Conservation (phyloP, 2,797 vertebrate genomes). For the Tangara arthus region DNA sequence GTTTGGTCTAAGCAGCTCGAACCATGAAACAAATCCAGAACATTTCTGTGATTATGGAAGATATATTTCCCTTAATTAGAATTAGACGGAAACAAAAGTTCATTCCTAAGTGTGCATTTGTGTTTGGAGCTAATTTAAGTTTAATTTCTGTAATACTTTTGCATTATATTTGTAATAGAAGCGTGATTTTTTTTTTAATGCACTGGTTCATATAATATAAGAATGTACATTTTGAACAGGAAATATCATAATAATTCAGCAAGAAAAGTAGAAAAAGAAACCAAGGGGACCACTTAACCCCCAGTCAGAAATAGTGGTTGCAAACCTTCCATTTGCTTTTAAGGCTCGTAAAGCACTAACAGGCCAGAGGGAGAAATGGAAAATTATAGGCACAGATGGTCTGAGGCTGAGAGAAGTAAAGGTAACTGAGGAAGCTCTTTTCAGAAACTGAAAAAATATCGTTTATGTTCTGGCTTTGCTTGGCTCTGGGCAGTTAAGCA, state of each 20-base stretch:
- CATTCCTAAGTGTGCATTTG: not conserved
- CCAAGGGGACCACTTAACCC: not conserved
- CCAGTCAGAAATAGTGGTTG: not conserved
- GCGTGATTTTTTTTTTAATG: not conserved
- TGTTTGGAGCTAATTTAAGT: not conserved
- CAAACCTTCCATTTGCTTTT: slow-evolving; percentile 22
- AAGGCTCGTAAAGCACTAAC: slow-evolving; percentile 9
- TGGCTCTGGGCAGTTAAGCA: not conserved
- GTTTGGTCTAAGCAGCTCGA: not conserved
- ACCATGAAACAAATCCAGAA: not conserved
- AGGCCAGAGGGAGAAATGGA: not conserved
- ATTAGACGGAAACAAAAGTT: not conserved
- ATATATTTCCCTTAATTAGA: not conserved
- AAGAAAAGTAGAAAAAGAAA: not conserved
- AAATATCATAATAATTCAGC: slow-evolving; percentile 5
- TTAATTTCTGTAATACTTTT: not conserved
- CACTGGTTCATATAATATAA: not conserved
- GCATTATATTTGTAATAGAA: not conserved
- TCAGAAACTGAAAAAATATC: not conserved
- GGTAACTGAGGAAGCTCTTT: slow-evolving; percentile 18
- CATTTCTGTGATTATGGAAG: not conserved
- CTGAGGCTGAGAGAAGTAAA: slow-evolving; percentile 1
- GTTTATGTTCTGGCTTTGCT: not conserved
- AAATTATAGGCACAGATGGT: slow-evolving; percentile 29
- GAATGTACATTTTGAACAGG: not conserved